Evolutionary conservation across 92 coral and sea anemone genomes (phyloP).

Genomic region (Nematostella vectensis): DNA sequence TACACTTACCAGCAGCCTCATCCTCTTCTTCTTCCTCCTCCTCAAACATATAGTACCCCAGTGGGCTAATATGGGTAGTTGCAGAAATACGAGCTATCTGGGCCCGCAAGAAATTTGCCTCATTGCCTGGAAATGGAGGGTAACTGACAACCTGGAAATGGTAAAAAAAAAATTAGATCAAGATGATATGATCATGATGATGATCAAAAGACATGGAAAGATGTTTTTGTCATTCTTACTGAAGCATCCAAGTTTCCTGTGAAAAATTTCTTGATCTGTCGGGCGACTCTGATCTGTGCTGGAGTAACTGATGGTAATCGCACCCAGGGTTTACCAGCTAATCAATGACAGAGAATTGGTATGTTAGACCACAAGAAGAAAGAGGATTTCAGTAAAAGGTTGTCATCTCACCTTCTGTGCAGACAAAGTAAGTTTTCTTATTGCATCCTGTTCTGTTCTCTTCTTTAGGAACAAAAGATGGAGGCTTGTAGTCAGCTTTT

Average conservation of each 20-base stretch:
- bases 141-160: slow-evolving; percentile 76
- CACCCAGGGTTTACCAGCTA: slow-evolving; percentile 85
- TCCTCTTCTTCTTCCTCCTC: slow-evolving; percentile 98
- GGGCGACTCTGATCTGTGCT: slow-evolving; percentile 74
- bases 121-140: slow-evolving; percentile 99
- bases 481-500: slow-evolving; percentile 79
- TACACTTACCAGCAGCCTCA: slow-evolving; percentile 82
- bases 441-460: slow-evolving; percentile 87
- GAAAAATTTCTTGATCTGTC: slow-evolving; percentile 88
- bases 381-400: neutral
- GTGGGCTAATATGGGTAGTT: slow-evolving; percentile 93
- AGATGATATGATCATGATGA: neutral
- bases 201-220: too few relatives aligned
- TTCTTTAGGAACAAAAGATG: slow-evolving; percentile 74
- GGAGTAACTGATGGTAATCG: slow-evolving; percentile 89
- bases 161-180: neutral
- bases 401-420: slow-evolving; percentile 60
- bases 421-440: slow-evolving; percentile 93
- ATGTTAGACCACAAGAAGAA: too few relatives aligned
- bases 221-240: too few relatives aligned
- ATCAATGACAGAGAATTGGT: neutral
- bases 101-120: slow-evolving; percentile 83
- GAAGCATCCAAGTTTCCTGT: slow-evolving; percentile 90
- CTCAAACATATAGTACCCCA: slow-evolving; percentile 90
- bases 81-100: slow-evolving; percentile 96